Percentiles rank a stretch among this genome's conserved stretches.
These are phyloP conservation scores for Nineta flava DNA, from an alignment of 2,888 invertebrate genomes.

Conservation along the genomic window DNA sequence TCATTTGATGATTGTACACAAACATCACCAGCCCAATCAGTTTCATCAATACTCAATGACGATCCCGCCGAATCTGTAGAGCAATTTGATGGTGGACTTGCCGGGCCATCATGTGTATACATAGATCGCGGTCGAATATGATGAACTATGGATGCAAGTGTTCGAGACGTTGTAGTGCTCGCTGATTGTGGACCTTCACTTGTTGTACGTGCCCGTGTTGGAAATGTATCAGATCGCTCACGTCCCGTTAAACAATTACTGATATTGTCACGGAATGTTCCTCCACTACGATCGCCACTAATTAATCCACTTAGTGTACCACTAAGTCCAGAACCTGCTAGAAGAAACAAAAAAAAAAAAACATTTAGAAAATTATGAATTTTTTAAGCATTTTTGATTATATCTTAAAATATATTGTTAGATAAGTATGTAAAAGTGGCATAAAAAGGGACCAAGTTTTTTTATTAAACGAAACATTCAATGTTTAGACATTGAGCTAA, in stretches of 20 bases:
- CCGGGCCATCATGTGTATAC: slow-evolving; percentile 35
- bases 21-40: slow-evolving; percentile 23
- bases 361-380: not conserved
- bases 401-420: too few relatives aligned
- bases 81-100: slow-evolving; percentile 41
- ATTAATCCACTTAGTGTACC: not conserved
- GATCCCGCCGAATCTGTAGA: slow-evolving; percentile 54
- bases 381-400: too few relatives aligned
- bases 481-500: too few relatives aligned
- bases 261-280: too few relatives aligned
- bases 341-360: not conserved
- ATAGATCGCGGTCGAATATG: slow-evolving; percentile 26
- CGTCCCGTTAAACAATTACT: slow-evolving; percentile 25
- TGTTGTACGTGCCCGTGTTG: slow-evolving; percentile 50
- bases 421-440: too few relatives aligned
- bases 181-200: slow-evolving; percentile 33
- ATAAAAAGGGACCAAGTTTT: too few relatives aligned
- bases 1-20: slow-evolving; percentile 10
- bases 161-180: not conserved
- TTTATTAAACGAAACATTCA: too few relatives aligned
- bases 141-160: slow-evolving; percentile 1
- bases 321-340: not conserved
- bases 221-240: slow-evolving; percentile 71
- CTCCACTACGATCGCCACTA: too few relatives aligned
- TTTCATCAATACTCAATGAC: slow-evolving; percentile 48